These are phyloP conservation scores for Hylaea fasciaria DNA, from an alignment of 2,888 invertebrate genomes.

Conservation along the genomic window DNA sequence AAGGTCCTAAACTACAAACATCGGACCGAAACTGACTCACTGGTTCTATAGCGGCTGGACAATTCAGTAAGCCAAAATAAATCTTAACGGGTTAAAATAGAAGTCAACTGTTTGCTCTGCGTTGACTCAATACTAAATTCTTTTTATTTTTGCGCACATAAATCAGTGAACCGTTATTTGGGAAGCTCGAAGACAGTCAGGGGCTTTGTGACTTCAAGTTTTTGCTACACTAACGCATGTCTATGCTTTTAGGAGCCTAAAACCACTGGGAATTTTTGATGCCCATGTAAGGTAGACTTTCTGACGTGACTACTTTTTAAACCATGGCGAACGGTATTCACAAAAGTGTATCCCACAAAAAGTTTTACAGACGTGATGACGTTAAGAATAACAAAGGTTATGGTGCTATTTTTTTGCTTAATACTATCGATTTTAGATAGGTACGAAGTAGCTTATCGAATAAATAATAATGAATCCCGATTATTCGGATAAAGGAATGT, in stretches of 20 bases:
- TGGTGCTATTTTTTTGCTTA: neutral
- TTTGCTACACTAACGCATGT: conserved; percentile 58
- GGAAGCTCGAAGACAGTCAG: conserved; percentile 56
- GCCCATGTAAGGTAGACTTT: conserved; percentile 30
- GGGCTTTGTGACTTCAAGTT: conserved; percentile 62
- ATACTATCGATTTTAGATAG: neutral
- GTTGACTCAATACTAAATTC: conserved; percentile 38
- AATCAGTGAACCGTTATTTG: conserved; percentile 65
- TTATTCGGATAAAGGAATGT: conserved; percentile 23
- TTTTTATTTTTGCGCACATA: conserved; percentile 59
- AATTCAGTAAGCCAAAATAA: conserved; percentile 4
- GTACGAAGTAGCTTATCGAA: conserved; percentile 5
- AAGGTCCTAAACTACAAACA: conserved; percentile 34
- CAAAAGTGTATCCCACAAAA: neutral
- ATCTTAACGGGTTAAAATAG: conserved; percentile 3
- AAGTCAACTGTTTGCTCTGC: conserved; percentile 2
- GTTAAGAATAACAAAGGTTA: neutral
- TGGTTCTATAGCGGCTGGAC: conserved; percentile 1
- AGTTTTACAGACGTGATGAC: neutral
- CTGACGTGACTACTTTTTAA: conserved; percentile 16
- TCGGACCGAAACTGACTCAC: conserved; percentile 19
- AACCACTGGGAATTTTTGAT: conserved; percentile 28
- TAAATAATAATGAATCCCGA: conserved; percentile 12
- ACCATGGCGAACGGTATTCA: conserved; percentile 20
- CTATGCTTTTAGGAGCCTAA: conserved; percentile 41